These are phyloP conservation scores for Theropithecus gelada DNA, from an alignment of 2,113 vertebrate genomes.

Conservation along the genomic window DNA sequence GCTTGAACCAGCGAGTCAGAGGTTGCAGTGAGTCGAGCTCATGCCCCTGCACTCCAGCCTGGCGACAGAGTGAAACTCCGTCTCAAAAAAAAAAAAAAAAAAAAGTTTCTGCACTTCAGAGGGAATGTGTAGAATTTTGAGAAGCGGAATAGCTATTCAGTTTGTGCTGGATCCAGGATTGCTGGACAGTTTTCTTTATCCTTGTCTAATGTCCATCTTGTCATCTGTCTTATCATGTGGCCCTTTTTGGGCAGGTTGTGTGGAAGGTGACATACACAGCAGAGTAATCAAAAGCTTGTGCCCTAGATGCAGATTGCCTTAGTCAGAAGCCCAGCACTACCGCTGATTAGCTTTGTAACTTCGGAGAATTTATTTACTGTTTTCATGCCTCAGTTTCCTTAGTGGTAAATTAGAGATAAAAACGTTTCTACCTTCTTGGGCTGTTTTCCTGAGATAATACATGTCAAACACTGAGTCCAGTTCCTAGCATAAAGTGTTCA, in stretches of 20 bases:
- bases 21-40: no score
- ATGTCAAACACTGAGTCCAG: background rate
- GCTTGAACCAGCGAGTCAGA: no score
- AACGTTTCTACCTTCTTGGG: background rate
- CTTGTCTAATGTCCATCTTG: background rate
- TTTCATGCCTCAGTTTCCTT: background rate
- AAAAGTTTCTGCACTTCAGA: background rate
- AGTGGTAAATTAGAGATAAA: background rate
- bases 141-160: background rate
- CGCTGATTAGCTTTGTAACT: background rate
- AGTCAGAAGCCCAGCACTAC: background rate
- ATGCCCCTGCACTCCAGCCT: no score
- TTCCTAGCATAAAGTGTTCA: background rate
- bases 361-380: background rate
- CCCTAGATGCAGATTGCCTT: background rate
- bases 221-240: background rate
- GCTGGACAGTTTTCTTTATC: background rate
- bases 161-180: background rate
- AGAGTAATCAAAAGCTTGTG: background rate
- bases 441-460: background rate
- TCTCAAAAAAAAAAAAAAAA: no score
- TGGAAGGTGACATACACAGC: accelerated
- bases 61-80: no score
- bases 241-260: background rate
- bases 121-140: background rate